Evolutionary conservation across 2,888 invertebrate species (phyloP).

Genomic region (Noctua comes): DNA sequence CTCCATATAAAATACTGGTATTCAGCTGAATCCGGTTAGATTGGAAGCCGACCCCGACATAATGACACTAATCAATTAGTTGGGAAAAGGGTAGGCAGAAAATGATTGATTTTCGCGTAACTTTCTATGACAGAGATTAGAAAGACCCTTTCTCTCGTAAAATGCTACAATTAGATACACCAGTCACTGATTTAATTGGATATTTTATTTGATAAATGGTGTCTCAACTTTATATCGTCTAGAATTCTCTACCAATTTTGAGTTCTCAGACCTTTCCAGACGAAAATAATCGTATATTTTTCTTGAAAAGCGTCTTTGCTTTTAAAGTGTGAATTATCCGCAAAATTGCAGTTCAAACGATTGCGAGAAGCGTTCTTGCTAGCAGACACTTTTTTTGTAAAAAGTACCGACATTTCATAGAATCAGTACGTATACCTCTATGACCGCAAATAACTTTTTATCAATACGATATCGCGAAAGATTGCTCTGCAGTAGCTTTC

Average conservation of each 20-base stretch:
- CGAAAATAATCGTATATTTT: background rate
- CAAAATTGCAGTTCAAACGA: background rate
- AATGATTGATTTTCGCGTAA: background rate
- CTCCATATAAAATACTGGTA: too few relatives aligned
- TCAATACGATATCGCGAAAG: background rate
- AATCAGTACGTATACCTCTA: background rate
- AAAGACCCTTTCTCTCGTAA: background rate
- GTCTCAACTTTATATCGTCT: background rate
- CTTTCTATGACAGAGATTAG: background rate
- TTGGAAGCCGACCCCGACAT: background rate
- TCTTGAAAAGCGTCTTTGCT: background rate
- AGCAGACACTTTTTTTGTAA: background rate
- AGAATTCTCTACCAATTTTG: background rate
- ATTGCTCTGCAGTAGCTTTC: background rate
- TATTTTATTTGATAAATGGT: background rate
- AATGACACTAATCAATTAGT: background rate
- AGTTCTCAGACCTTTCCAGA: background rate
- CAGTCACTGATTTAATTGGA: background rate
- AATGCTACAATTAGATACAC: background rate
- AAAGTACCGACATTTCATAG: background rate
- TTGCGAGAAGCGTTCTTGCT: too few relatives aligned
- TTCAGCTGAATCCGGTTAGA: background rate
- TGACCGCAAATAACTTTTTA: background rate
- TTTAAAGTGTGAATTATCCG: background rate
- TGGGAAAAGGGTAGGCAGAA: background rate